phyloP scores from a whole-genome alignment of 2,888 invertebrate genomes.

The Brenthis daphne region DNA sequence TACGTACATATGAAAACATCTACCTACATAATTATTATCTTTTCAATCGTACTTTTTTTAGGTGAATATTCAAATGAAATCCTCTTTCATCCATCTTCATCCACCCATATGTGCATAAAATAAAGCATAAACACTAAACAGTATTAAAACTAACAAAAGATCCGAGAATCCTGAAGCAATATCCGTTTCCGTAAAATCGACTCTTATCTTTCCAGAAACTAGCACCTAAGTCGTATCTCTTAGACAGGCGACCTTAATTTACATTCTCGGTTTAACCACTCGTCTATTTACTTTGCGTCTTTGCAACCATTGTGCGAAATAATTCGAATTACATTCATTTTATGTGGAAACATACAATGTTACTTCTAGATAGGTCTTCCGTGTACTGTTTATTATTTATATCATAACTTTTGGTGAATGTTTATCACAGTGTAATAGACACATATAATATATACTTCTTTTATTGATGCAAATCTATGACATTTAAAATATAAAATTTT shows the following conservation, averaged over 20 bases:
- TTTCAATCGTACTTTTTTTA: too few species aligned
- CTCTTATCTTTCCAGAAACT: conserved; percentile 37
- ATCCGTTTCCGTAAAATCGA: conserved; percentile 25
- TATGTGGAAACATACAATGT: background rate
- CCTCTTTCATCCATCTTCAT: too few species aligned
- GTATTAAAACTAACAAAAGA: background rate
- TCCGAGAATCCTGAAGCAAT: conserved; percentile 21
- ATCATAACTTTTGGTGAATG: too few species aligned
- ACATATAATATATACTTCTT: too few species aligned
- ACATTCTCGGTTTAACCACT: conserved; percentile 62
- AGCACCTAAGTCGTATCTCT: conserved; percentile 13
- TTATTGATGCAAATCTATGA: too few species aligned
- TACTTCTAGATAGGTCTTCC: background rate
- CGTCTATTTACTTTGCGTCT: conserved; percentile 41
- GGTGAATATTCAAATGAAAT: too few species aligned
- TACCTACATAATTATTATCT: too few species aligned
- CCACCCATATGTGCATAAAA: too few species aligned
- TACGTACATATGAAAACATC: too few species aligned
- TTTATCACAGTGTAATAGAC: too few species aligned
- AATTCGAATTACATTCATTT: background rate
- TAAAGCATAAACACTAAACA: background rate
- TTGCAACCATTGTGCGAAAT: conserved; percentile 4
- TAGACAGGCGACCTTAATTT: conserved; percentile 55
- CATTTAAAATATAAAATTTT: too few species aligned
- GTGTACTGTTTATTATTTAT: too few species aligned